A percentile compares a stretch with the other conserved stretches of the same genome.
Conservation (phyloP, 2,797 vertebrate species). For the Notamacropus eugenii region DNA sequence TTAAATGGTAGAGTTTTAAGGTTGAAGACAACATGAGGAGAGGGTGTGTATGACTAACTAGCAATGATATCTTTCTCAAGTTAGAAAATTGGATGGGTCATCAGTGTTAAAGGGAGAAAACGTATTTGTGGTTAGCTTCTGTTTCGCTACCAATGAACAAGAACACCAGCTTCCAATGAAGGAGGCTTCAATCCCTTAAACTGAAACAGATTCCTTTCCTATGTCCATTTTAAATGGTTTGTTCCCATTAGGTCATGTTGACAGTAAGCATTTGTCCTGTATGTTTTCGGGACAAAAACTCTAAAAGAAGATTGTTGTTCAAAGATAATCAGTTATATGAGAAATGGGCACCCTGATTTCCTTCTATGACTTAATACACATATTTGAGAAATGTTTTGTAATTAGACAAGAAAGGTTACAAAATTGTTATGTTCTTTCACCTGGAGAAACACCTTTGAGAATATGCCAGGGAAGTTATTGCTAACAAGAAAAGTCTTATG, state of each 20-base stretch:
- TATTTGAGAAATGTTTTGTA: slow-evolving; percentile 47
- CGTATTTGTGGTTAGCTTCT: neutral
- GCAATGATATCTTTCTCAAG: neutral
- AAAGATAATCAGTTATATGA: slow-evolving; percentile 23
- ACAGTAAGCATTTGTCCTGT: slow-evolving; percentile 21
- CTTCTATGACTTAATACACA: slow-evolving; percentile 43
- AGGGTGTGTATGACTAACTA: neutral
- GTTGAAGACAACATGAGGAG: neutral
- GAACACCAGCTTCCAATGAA: slow-evolving; percentile 51
- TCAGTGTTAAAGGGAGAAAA: slow-evolving; percentile 37
- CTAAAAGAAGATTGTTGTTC: slow-evolving; percentile 5
- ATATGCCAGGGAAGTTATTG: neutral
- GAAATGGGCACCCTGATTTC: neutral
- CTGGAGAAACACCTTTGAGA: neutral
- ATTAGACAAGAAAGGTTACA: neutral
- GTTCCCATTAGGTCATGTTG: slow-evolving; percentile 14
- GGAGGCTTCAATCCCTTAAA: slow-evolving; percentile 4
- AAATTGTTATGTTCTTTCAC: neutral
- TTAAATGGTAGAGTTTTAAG: slow-evolving; percentile 6
- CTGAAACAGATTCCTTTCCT: slow-evolving; percentile 37
- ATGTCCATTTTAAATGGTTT: slow-evolving; percentile 40
- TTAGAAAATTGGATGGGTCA: neutral
- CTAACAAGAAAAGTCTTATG: neutral
- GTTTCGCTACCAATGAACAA: slow-evolving; percentile 35
- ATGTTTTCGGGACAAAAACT: slow-evolving; percentile 40